Evolutionary conservation across 2,113 vertebrate genomes (phyloP), one percentile per base, ranked within the genome.

Genomic region (Bubo bubo): DNA sequence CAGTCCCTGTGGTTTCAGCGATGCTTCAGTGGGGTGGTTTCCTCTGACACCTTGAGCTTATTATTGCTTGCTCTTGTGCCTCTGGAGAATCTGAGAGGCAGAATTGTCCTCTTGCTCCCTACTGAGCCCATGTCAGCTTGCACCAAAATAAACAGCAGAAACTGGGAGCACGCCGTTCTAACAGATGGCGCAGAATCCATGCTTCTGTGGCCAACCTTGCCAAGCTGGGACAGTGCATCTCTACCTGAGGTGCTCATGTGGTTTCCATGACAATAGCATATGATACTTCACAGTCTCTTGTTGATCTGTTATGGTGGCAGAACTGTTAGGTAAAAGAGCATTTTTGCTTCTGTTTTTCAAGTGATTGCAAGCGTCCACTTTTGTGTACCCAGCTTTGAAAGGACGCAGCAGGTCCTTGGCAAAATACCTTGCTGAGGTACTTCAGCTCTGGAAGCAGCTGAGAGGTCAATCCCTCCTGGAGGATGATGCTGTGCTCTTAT

Each of bases 271-370:
- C 67, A 62, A 60, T n/a, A 68, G 28, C n/a, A 23, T 43, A 21
- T 72, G 66, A 47, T 71, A 49, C 35, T 79, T 93, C 52, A 32
- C 14, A 68, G 47, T 34, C 56, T 87, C 18, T 62, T 66, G 21
- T 64, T 90, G 67, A 4, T 74, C 47, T 89, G 23, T 75, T 3
- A 0, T 24, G 18, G 32, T 84, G 77, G 34, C 52, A 91, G 52
- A 87, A 37, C 60, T 26, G 6, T 67, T 75, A 81, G 8, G 15
- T 56, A 68, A 73, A 79, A 24, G 23, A 82, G 21, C 4, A 10
- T 35, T 94, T 96, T 76, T 79, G 23, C 39, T 86, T 94, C 43
- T 4, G 17, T 64, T 95, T 96, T 84, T 77, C 28, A 89, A 67
- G 15, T 27, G 43, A 28, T 52, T 91, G 21, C 9, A 3, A 88